Base-by-base conservation (phyloP, 2,113 vertebrate genomes). In the Eurystomus gularis region DNA sequence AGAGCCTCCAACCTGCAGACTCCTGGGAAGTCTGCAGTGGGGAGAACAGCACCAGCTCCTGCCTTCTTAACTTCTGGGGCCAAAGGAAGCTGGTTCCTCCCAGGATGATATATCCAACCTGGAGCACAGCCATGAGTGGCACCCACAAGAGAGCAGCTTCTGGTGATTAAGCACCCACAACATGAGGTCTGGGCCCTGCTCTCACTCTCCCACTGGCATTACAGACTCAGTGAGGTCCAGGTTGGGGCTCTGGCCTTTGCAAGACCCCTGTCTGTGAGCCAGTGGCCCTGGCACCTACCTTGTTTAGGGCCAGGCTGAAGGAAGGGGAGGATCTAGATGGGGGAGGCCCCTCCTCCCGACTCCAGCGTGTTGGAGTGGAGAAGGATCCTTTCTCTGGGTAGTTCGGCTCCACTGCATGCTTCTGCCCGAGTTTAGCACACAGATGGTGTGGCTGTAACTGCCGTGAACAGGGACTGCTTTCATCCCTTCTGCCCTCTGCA, bases 211-310 rank as follows among this genome's bases (percentile, higher is more conserved):
- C 40, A 7, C 61, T 60, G 44, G 35, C 49, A 82, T 44, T 92
- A 88, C 8, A 88, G 76, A 55, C 31, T 40, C 78, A 42, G 69
- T n/a, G 48, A 92, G 39, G 90, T 65, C 46, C 76, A 79, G 37
- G 42, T 28, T 12, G n/a, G 52, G 57, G 21, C 62, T 72, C 18
- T 76, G 44, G 90, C 73, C 54, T 78, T 57, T 69, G 39, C 21
- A 23, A 86, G 76, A 86, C 20, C 72, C n/a, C 82, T 81, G 65
- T 55, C 76, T 86, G 35, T 37, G 46, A 93, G 77, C 28, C 4
- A 0, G 55, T n/a, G 75, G 81, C 66, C 81, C 88, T 94, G 95
- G 95, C 86, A 98, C 98, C 93, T 98, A 98, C 98, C 98, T 98
- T 98, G 88, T 94, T 97, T 26, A 97, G 96, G 93, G 97, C 93